These are phyloP conservation scores for Drosophila prosaltans DNA, from an alignment of 1,140 invertebrate species.

Conservation along the genomic window DNA sequence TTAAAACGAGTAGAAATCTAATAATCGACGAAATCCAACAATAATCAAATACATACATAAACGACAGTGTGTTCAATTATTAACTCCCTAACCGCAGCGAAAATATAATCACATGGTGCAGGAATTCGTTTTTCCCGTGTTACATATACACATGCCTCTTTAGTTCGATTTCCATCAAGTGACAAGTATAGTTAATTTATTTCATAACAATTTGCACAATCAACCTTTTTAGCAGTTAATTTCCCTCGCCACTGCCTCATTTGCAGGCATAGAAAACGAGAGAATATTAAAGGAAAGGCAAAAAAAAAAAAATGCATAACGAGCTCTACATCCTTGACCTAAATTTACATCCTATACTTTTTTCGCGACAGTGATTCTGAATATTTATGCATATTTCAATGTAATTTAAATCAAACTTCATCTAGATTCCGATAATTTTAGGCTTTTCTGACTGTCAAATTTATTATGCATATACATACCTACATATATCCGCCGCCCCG, in stretches of 20 bases:
- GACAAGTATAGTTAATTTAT: conserved; percentile 24
- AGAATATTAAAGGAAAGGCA: conserved; percentile 24
- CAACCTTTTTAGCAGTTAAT: conserved; percentile 16
- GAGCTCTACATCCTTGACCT: conserved; percentile 72
- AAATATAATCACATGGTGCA: conserved; percentile 20
- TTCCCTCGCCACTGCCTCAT: conserved; percentile 24
- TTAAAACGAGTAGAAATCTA: conserved; percentile 45
- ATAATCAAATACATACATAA: conserved; percentile 50
- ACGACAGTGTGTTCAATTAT: conserved; percentile 64
- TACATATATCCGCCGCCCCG: too few relatives aligned
- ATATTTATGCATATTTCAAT: conserved; percentile 32
- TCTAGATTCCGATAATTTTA: not conserved
- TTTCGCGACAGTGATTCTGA: conserved; percentile 38
- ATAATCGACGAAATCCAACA: conserved; percentile 53
- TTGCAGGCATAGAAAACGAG: conserved; percentile 11
- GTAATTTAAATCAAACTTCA: not conserved
- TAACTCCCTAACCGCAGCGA: conserved; percentile 24
- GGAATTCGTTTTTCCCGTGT: conserved; percentile 10
- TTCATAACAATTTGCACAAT: conserved; percentile 46
- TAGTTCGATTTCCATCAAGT: conserved; percentile 26
- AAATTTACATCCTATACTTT: conserved; percentile 62
- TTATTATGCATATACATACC: not conserved
- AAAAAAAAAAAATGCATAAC: conserved; percentile 30
- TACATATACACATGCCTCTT: conserved; percentile 7
- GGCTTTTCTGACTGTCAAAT: not conserved